Conservation (phyloP, 2,888 invertebrate species). For the Euphydryas editha region DNA sequence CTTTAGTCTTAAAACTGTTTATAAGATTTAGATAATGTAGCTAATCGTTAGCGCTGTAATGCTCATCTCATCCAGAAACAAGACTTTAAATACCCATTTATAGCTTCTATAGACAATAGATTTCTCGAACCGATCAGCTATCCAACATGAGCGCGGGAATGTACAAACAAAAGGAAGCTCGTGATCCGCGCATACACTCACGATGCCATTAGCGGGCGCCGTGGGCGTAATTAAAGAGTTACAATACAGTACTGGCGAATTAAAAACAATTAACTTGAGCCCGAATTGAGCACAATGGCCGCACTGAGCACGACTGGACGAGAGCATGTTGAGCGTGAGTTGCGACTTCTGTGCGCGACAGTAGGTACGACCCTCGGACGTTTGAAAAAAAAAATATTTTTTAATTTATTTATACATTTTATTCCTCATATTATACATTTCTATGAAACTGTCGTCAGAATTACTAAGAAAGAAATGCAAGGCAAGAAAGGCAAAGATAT, state of each 20-base stretch:
- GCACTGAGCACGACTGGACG: conserved; percentile 64
- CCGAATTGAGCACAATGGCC: conserved; percentile 79
- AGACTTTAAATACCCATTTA: conserved; percentile 31
- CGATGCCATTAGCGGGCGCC: conserved; percentile 72
- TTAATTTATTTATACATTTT: background rate
- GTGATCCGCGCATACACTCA: conserved; percentile 66
- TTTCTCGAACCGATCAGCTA: conserved; percentile 16
- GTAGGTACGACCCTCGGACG: conserved; percentile 17
- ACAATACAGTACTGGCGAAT: conserved; percentile 76
- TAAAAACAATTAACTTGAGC: conserved; percentile 79
- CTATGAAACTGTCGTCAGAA: too few species aligned
- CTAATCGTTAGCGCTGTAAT: background rate
- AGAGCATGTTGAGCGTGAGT: conserved; percentile 44
- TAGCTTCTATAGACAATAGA: conserved; percentile 27
- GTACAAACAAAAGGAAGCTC: conserved; percentile 68
- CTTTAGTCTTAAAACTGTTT: too few species aligned
- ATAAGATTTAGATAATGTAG: background rate
- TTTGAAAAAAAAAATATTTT: background rate
- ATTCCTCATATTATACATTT: too few species aligned
- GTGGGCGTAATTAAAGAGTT: conserved; percentile 82
- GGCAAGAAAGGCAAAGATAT: too few species aligned
- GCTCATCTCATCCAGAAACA: conserved; percentile 8
- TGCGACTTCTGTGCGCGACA: conserved; percentile 47
- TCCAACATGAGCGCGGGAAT: conserved; percentile 49
- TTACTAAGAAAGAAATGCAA: too few species aligned